A percentile compares a stretch with the other conserved stretches of the same genome.
Evolutionary conservation across 2,113 vertebrate species (phyloP).

Genomic region (Hystrix cristata): DNA sequence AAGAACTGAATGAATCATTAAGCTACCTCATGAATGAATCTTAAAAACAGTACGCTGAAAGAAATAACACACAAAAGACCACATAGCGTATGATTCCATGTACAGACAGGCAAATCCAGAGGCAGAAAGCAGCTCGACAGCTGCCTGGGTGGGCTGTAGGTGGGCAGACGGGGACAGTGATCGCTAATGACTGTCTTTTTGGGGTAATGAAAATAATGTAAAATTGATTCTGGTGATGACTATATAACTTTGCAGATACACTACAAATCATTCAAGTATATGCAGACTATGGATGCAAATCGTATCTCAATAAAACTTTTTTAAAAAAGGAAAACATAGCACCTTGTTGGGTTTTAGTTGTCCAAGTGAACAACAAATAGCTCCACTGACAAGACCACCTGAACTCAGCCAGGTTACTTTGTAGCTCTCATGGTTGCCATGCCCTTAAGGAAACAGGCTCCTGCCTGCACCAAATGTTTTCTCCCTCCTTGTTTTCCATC

Average conservation of each 20-base stretch:
- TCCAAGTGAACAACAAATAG: neutral
- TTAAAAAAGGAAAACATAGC: neutral
- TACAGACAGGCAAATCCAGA: neutral
- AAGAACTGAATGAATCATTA: neutral
- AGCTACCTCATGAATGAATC: neutral
- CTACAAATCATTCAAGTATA: neutral
- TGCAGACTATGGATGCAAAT: neutral
- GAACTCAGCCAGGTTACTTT: neutral
- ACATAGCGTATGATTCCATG: neutral
- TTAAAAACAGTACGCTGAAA: neutral
- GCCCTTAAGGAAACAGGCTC: neutral
- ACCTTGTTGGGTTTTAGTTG: neutral
- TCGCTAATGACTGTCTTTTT: neutral
- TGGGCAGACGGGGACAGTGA: neutral
- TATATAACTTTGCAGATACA: neutral
- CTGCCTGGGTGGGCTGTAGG: neutral
- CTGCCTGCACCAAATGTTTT: neutral
- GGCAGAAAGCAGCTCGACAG: neutral
- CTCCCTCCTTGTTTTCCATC: neutral
- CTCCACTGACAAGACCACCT: neutral
- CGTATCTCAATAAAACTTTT: conserved; percentile 6
- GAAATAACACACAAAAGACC: neutral
- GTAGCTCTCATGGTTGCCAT: neutral
- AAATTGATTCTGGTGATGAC: neutral
- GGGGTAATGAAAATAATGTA: neutral